Evolutionary conservation across 2,797 vertebrate species (phyloP).

Genomic region (Mus caroli): DNA sequence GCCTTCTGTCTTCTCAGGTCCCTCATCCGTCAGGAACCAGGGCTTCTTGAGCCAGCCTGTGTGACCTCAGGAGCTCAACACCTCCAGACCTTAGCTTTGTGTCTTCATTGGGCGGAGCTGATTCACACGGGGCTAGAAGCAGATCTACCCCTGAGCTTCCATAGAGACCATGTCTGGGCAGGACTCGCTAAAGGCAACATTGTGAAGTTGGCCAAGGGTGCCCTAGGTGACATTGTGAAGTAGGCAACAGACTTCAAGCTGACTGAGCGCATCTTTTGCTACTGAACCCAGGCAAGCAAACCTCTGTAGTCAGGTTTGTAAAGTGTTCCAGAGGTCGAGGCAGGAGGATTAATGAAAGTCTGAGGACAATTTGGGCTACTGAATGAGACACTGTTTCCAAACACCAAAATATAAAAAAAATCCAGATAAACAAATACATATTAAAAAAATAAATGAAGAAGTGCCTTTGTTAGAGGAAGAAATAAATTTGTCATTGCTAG

Average conservation of each 20-base stretch:
- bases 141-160: neutral
- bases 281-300: neutral
- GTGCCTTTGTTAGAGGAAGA: neutral
- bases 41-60: neutral
- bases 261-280: neutral
- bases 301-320: neutral
- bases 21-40: neutral
- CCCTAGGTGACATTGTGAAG: slow-evolving; percentile 81
- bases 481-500: slow-evolving; percentile 7
- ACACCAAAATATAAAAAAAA: neutral
- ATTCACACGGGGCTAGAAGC: neutral
- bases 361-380: neutral
- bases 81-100: neutral
- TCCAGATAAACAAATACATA: neutral
- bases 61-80: neutral
- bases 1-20: neutral
- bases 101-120: slow-evolving; percentile 22
- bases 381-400: neutral
- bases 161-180: slow-evolving; percentile 44
- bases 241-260: slow-evolving; percentile 1
- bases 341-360: neutral
- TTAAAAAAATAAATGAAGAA: neutral
- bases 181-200: slow-evolving; percentile 39
- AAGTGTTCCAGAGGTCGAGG: neutral
- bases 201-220: slow-evolving; percentile 75